Conservation (phyloP, 2,888 invertebrate genomes). For the Miltochrista miniata region DNA sequence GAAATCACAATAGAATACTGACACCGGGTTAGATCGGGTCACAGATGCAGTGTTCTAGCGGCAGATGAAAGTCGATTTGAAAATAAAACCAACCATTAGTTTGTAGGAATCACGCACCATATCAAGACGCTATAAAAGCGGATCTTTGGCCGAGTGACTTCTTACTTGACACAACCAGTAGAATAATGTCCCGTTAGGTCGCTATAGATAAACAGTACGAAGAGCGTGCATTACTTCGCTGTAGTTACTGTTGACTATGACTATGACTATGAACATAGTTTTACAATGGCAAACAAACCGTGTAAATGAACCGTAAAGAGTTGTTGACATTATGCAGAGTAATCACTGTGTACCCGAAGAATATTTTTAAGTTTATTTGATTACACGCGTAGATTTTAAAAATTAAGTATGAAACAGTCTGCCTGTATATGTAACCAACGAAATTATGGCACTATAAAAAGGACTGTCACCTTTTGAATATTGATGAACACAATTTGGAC, state of each 20-base stretch:
- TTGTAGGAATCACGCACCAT: constrained; percentile 4
- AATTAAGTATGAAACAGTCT: too few species aligned
- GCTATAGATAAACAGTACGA: constrained; percentile 26
- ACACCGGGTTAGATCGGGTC: constrained; percentile 10
- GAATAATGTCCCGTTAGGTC: constrained; percentile 45
- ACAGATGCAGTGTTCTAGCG: constrained; percentile 20
- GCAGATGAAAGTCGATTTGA: constrained; percentile 46
- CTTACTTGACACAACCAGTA: constrained; percentile 42
- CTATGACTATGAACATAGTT: neutral
- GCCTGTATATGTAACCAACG: too few species aligned
- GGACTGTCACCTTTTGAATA: too few species aligned
- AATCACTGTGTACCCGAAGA: neutral
- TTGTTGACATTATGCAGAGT: constrained; percentile 20
- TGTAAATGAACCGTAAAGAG: constrained; percentile 8
- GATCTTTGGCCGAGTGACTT: constrained; percentile 54
- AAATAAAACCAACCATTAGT: constrained; percentile 22
- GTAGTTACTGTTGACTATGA: too few species aligned
- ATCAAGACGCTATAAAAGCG: constrained; percentile 39
- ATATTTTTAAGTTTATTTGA: neutral
- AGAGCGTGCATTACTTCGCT: constrained; percentile 13
- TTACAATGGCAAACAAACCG: neutral
- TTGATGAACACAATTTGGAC: too few species aligned
- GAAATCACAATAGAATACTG: constrained; percentile 5
- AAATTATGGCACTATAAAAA: too few species aligned
- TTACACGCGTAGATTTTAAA: neutral